phyloP scores from a whole-genome alignment of 2,113 vertebrate species.

The Callipepla squamata region DNA sequence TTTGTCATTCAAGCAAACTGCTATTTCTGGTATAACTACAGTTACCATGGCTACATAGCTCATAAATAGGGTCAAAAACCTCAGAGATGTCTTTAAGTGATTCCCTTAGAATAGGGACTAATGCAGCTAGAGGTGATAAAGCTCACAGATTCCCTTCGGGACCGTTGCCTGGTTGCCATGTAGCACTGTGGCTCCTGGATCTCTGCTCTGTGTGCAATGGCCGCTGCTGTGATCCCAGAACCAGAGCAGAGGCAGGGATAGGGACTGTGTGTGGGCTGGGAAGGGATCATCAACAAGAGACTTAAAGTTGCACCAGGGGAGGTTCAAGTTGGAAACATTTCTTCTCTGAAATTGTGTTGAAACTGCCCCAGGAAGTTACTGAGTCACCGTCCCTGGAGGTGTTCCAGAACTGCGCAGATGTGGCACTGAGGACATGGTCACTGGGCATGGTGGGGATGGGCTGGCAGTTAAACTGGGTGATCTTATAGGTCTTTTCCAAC shows the following conservation, averaged over 20 bases:
- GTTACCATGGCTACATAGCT: constrained; percentile 61
- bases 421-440: no score
- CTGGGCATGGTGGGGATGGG: no score
- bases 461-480: no score
- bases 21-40: constrained; percentile 59
- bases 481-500: no score
- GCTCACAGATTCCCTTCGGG: background rate
- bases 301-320: no score
- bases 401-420: no score
- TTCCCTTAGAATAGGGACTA: background rate
- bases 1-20: constrained; percentile 40
- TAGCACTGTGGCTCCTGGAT: background rate
- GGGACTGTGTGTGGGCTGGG: background rate
- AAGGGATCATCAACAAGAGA: background rate
- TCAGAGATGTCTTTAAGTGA: constrained; percentile 10
- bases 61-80: constrained; percentile 65
- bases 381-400: no score
- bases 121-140: background rate
- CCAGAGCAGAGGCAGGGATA: background rate
- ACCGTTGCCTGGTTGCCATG: background rate
- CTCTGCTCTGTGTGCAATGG: rapidly evolving
- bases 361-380: no score
- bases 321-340: no score
- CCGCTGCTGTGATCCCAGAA: background rate
- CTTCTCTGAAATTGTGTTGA: no score